Percentiles rank a stretch among this genome's conserved stretches.
phyloP scores from a whole-genome alignment of 2,113 vertebrate genomes.

The Herpetotheres cachinnans region DNA sequence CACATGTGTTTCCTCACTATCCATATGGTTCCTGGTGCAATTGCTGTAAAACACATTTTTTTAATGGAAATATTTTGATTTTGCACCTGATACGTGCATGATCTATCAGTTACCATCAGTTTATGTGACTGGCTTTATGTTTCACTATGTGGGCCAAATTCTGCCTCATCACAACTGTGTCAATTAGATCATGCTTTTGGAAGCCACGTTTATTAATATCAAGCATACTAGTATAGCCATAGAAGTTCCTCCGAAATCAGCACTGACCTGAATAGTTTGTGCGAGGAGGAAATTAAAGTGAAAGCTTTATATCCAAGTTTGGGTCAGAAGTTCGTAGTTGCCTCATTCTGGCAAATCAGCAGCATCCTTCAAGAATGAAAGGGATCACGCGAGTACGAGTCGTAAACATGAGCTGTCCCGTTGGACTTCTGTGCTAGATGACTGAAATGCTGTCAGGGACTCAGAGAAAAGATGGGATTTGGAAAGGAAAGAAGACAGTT shows the following conservation, averaged over 20 bases:
- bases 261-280: neutral
- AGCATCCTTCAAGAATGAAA: neutral
- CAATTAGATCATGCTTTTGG: neutral
- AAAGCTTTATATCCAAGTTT: neutral
- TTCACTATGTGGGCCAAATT: neutral
- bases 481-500: neutral
- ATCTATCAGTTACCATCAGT: neutral
- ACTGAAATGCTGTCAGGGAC: neutral
- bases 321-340: neutral
- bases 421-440: neutral
- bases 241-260: neutral
- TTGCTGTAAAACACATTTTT: neutral
- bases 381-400: neutral
- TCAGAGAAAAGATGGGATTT: neutral
- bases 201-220: neutral
- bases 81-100: accelerated
- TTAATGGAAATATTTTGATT: neutral
- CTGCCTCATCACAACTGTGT: neutral
- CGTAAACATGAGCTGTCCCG: neutral
- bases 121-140: neutral
- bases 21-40: neutral
- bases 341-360: neutral
- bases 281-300: neutral
- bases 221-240: neutral
- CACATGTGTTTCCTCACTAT: neutral